Base-by-base conservation (phyloP, 2,797 vertebrate species). In the Epinephelus coioides region DNA sequence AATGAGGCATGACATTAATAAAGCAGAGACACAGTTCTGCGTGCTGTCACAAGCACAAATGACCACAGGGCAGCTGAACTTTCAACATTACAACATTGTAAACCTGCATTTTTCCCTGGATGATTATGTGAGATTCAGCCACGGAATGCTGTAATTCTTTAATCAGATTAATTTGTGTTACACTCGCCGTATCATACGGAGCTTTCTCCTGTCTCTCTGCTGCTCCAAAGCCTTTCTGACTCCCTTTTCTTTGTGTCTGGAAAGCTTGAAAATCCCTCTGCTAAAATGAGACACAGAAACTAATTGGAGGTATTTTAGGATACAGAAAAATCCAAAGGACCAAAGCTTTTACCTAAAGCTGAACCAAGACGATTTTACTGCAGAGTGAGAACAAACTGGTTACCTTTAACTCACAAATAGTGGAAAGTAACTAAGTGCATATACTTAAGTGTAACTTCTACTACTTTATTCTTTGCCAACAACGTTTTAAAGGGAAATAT, bases 71-170 rank as follows among this genome's bases (percentile, higher is more conserved):
- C 43, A 40, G 70, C 47, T 71, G 68, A 78, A 86, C 84, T 71
- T 82, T 67, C 53, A 69, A 73, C 75, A 65, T 88, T 85, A 83
- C 82, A 77, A 81, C 83, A 84, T 54, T 76, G 61, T 8, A 76
- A 89, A 85, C 56, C 85, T 73, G 50, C 78, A 86, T 88, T 83
- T 87, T 80, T 85, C 77, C 71, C 88, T 1, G 68, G 76, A 88
- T 86, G 83, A 91, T 84, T 88, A 70, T 79, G 76, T 81, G 85
- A 75, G 91, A 86, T 75, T 87, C 76, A 43, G 79, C 79, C 59
- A 15, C 54, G 94, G 95, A 96, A 95, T 95, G 95, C 68, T 83
- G 38, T 94, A 95, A 95, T 91, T 92, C 92, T 91, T 87, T 96
- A 96, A 96, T 95, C 94, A 79, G 95, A 95, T 96, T 95, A 94